A percentile compares a stretch with the other conserved stretches of the same genome.
Evolutionary conservation across 2,888 invertebrate genomes (phyloP).

Genomic region (Pandemis corylana): DNA sequence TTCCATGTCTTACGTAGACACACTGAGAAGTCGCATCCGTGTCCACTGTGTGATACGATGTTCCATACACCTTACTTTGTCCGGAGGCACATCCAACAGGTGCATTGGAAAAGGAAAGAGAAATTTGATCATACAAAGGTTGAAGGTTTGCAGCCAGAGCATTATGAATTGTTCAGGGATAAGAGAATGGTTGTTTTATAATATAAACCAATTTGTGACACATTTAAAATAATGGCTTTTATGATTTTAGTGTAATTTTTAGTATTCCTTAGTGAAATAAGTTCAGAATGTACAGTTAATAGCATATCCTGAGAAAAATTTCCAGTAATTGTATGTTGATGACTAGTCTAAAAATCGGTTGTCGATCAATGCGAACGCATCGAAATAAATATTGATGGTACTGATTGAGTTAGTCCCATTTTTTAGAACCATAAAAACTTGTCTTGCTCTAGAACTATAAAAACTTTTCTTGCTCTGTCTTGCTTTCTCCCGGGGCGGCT

Average conservation of each 20-base stretch:
- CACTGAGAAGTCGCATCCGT: constrained; percentile 39
- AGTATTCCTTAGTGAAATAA: neutral
- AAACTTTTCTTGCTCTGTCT: too few relatives aligned
- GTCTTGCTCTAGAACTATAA: too few relatives aligned
- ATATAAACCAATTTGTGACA: constrained; percentile 8
- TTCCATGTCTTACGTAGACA: constrained; percentile 40
- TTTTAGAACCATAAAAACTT: too few relatives aligned
- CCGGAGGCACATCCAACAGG: constrained; percentile 36
- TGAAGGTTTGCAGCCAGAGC: constrained; percentile 27
- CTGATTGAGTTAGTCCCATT: too few relatives aligned
- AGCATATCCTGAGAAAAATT: too few relatives aligned
- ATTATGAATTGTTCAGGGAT: constrained; percentile 39
- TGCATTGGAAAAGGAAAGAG: constrained; percentile 40
- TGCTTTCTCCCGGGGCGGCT: too few relatives aligned
- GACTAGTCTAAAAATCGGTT: too few relatives aligned
- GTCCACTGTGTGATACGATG: constrained; percentile 40
- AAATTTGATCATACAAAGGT: constrained; percentile 39
- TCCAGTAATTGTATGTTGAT: too few relatives aligned
- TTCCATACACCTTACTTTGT: constrained; percentile 39
- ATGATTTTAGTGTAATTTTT: neutral
- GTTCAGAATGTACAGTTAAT: neutral
- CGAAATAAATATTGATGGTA: too few relatives aligned
- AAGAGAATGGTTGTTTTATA: constrained; percentile 38
- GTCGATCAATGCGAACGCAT: too few relatives aligned
- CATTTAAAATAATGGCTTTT: neutral